phyloP scores from a whole-genome alignment of 1,140 invertebrate genomes.

The Drosophila watanabei region DNA sequence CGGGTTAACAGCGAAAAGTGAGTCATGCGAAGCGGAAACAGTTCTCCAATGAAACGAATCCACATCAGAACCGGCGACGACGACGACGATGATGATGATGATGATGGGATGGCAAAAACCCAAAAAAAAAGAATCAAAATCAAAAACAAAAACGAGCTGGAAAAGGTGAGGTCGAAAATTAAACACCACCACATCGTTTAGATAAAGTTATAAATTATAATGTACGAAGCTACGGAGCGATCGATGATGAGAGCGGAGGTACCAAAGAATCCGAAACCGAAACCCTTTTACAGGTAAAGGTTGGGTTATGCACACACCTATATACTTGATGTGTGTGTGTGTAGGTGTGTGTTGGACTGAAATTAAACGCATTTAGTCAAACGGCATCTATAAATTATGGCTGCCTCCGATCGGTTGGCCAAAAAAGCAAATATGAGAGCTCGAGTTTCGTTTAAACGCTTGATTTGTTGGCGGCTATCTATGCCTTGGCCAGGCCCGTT shows the following conservation, averaged over 20 bases:
- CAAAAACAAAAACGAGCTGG: conserved; percentile 56
- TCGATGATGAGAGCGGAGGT: conserved; percentile 61
- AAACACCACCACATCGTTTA: conserved; percentile 84
- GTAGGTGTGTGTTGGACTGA: conserved; percentile 52
- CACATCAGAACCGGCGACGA: conserved; percentile 39
- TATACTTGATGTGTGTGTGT: neutral
- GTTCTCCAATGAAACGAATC: conserved; percentile 68
- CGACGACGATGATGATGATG: conserved; percentile 35
- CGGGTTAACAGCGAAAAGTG: conserved; percentile 49
- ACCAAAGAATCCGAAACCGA: conserved; percentile 46
- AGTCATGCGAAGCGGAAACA: conserved; percentile 81
- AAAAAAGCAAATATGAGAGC: conserved; percentile 50
- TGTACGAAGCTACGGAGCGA: conserved; percentile 71
- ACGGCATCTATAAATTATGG: conserved; percentile 83
- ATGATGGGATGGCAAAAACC: conserved; percentile 39
- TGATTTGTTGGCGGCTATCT: conserved; percentile 67
- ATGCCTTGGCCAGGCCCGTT: neutral
- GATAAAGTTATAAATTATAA: conserved; percentile 85
- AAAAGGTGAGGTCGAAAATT: conserved; percentile 84
- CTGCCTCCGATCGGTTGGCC: conserved; percentile 40
- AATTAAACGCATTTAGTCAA: conserved; percentile 84
- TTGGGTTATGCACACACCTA: conserved; percentile 28
- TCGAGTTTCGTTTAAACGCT: conserved; percentile 83
- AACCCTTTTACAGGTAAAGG: conserved; percentile 55
- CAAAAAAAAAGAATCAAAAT: conserved; percentile 33